Evolutionary conservation across 2,113 vertebrate species (phyloP).

Genomic region (Hydropotes inermis): DNA sequence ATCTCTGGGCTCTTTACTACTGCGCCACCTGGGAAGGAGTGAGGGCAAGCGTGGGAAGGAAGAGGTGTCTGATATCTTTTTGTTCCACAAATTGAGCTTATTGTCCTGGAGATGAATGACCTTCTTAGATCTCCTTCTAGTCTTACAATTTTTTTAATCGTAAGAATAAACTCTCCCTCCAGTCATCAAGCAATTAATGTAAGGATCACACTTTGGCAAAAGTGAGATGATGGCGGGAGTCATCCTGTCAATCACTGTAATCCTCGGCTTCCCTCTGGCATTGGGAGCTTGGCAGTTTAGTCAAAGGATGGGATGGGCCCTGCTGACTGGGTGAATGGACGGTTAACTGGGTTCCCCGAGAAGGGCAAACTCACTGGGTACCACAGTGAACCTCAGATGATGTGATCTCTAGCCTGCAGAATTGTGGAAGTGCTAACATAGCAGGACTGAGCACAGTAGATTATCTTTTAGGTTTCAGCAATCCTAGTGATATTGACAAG

Average conservation of each 20-base stretch:
- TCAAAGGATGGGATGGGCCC: not conserved
- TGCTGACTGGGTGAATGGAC: not conserved
- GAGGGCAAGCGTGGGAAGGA: not conserved
- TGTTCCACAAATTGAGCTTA: slow-evolving; percentile 27
- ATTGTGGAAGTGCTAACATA: not conserved
- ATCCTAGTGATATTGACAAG: not conserved
- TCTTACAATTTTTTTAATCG: slow-evolving; percentile 46
- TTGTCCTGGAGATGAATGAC: slow-evolving; percentile 27
- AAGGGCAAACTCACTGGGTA: not conserved
- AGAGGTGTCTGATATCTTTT: not conserved
- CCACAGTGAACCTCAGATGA: not conserved
- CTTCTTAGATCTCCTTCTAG: not conserved
- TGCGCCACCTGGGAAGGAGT: not conserved
- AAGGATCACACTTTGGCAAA: not conserved
- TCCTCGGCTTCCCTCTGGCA: not conserved
- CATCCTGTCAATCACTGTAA: not conserved
- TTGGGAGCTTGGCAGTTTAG: not conserved
- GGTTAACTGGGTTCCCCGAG: not conserved
- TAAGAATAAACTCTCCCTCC: slow-evolving; percentile 25
- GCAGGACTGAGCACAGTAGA: not conserved
- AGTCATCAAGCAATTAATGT: slow-evolving; percentile 16
- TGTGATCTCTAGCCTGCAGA: not conserved
- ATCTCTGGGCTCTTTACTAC: not conserved
- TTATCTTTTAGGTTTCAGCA: not conserved
- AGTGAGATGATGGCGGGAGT: not conserved